Conservation (phyloP, 1,140 invertebrate species). For the Drosophila tropicalis region DNA sequence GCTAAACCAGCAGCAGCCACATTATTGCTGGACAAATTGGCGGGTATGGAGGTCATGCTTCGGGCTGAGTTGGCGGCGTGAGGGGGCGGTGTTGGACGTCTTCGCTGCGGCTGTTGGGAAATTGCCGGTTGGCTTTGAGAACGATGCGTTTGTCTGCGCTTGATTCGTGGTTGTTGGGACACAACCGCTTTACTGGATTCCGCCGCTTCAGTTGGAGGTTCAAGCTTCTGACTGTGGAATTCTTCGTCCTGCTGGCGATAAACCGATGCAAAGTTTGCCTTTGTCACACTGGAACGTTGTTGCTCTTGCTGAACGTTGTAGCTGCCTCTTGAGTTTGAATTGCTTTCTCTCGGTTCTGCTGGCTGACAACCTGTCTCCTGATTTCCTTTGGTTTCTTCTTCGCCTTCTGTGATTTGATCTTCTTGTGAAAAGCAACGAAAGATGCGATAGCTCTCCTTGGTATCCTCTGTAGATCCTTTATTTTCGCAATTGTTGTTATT, state of each 20-base stretch:
- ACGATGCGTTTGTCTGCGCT: constrained; percentile 35
- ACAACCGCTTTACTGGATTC: constrained; percentile 25
- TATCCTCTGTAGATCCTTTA: constrained; percentile 40
- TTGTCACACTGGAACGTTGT: constrained; percentile 20
- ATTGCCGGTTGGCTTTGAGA: constrained; percentile 67
- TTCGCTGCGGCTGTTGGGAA: constrained; percentile 37
- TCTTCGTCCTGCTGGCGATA: constrained; percentile 61
- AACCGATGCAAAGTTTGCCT: constrained; percentile 24
- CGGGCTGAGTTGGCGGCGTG: constrained; percentile 36
- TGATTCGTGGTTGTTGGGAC: constrained; percentile 19
- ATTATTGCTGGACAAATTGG: constrained; percentile 69
- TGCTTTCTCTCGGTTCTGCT: constrained; percentile 21
- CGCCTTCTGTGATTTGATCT: constrained; percentile 24
- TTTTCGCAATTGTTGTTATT: constrained; percentile 26
- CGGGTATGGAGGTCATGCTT: constrained; percentile 74
- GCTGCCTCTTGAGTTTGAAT: constrained; percentile 39
- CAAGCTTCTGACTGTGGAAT: constrained; percentile 32
- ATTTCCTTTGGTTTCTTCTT: constrained; percentile 18
- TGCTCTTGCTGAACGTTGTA: constrained; percentile 64
- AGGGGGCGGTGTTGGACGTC: constrained; percentile 64
- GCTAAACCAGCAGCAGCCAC: constrained; percentile 52
- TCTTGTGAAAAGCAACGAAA: constrained; percentile 61
- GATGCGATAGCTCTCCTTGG: constrained; percentile 34
- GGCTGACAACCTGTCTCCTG: constrained; percentile 5
- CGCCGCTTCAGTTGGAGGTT: constrained; percentile 2